Conservation (phyloP, 2,797 vertebrate species). For the Tachyglossus aculeatus region DNA sequence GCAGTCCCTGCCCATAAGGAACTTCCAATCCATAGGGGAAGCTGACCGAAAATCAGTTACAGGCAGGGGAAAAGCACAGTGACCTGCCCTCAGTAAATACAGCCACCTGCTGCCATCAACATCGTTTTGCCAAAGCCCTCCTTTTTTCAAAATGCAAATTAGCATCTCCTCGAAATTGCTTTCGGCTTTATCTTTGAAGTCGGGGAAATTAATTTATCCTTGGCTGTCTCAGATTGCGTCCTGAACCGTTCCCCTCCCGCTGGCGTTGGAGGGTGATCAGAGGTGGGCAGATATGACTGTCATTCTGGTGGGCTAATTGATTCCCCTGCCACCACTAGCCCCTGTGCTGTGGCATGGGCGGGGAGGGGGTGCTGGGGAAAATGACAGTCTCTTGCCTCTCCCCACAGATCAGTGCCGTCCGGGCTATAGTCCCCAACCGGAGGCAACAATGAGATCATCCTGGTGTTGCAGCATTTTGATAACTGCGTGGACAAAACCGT, state of each 20-base stretch:
- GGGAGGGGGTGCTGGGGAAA: not conserved
- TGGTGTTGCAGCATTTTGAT: constrained; percentile 96
- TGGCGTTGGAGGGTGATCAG: not conserved
- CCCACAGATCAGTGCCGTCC: constrained; percentile 88
- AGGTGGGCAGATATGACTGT: not conserved
- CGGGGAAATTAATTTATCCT: constrained; percentile 32
- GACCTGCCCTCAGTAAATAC: too few species aligned
- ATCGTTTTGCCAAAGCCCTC: too few species aligned
- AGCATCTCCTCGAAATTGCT: constrained; percentile 20
- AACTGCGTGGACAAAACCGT: constrained; percentile 92
- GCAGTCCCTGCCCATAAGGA: too few species aligned
- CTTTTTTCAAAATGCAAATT: too few species aligned
- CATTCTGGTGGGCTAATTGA: not conserved
- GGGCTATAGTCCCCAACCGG: constrained; percentile 93
- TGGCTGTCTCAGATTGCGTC: not conserved
- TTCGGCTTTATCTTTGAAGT: constrained; percentile 24
- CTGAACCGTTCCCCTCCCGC: not conserved
- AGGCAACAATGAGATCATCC: constrained; percentile 97
- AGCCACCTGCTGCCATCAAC: too few species aligned
- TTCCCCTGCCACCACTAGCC: not conserved
- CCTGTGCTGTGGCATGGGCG: constrained; percentile 13
- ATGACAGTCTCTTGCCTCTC: not conserved
- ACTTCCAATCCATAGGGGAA: too few species aligned
- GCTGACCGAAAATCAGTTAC: too few species aligned
- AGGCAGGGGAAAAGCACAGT: too few species aligned